Evolutionary conservation across 2,888 invertebrate species (phyloP).

Genomic region (Epinotia nisella): DNA sequence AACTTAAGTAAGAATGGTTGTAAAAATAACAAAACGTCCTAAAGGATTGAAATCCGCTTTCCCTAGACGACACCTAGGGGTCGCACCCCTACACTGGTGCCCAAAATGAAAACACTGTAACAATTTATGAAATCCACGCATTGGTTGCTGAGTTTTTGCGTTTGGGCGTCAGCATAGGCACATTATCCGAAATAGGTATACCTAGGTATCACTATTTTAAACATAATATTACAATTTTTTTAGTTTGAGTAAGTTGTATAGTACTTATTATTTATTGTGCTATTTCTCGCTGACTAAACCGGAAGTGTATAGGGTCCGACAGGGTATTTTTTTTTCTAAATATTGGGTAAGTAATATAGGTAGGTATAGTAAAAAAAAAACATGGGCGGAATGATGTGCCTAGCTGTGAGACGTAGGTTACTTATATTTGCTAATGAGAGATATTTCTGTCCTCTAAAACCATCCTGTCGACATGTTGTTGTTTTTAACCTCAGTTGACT

Average conservation of each 20-base stretch:
- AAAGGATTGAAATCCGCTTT: conserved; percentile 45
- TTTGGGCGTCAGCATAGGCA: neutral
- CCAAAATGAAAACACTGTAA: conserved; percentile 17
- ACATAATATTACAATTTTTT: too few species aligned
- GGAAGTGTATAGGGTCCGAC: too few species aligned
- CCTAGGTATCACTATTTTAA: too few species aligned
- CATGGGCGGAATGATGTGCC: too few species aligned
- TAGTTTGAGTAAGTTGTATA: too few species aligned
- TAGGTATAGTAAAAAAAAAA: too few species aligned
- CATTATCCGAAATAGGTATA: conserved; percentile 8
- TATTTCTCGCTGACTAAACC: too few species aligned
- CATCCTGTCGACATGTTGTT: conserved; percentile 67
- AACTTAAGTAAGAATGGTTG: conserved; percentile 40
- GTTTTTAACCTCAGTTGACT: conserved; percentile 82
- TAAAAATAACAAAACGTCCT: conserved; percentile 41
- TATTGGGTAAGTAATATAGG: too few species aligned
- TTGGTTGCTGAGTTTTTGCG: neutral
- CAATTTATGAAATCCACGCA: neutral
- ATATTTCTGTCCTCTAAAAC: conserved; percentile 64
- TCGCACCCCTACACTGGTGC: conserved; percentile 33
- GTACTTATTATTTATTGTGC: too few species aligned
- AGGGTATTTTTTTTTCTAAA: too few species aligned
- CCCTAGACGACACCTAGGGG: conserved; percentile 38
- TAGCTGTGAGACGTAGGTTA: too few species aligned
- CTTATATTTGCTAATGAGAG: neutral